phyloP scores from a whole-genome alignment of 2,888 invertebrate species.

The Congeria kusceri region DNA sequence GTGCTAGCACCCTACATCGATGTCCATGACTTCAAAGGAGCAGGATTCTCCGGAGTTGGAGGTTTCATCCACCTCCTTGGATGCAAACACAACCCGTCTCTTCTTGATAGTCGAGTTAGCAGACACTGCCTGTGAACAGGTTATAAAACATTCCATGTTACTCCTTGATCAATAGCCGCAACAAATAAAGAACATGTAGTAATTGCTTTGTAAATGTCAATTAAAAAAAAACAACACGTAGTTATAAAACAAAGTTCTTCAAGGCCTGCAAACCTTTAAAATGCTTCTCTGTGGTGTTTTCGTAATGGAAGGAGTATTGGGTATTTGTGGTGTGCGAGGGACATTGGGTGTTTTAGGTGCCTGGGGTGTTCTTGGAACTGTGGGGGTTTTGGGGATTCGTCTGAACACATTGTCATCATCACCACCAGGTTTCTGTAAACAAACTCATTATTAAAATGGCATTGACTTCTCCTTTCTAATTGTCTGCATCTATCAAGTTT shows the following conservation, averaged over 20 bases:
- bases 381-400: neutral
- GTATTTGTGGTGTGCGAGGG: conserved; percentile 1
- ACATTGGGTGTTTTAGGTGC: conserved; percentile 1
- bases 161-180: too few relatives aligned
- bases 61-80: conserved; percentile 57
- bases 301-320: conserved; percentile 34
- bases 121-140: neutral
- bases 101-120: conserved; percentile 73
- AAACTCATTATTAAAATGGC: too few relatives aligned
- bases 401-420: too few relatives aligned
- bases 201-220: too few relatives aligned
- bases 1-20: conserved; percentile 68
- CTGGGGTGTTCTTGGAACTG: neutral
- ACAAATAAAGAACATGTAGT: too few relatives aligned
- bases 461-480: too few relatives aligned
- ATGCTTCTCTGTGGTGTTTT: conserved; percentile 76
- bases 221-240: too few relatives aligned
- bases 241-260: too few relatives aligned
- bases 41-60: conserved; percentile 69
- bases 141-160: too few relatives aligned
- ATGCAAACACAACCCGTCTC: conserved; percentile 75
- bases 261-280: conserved; percentile 48
- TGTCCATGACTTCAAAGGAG: conserved; percentile 78
- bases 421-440: too few relatives aligned
- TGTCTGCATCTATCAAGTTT: too few relatives aligned